phyloP scores from a whole-genome alignment of 2,113 vertebrate genomes.

The Semnornis frantzii region DNA sequence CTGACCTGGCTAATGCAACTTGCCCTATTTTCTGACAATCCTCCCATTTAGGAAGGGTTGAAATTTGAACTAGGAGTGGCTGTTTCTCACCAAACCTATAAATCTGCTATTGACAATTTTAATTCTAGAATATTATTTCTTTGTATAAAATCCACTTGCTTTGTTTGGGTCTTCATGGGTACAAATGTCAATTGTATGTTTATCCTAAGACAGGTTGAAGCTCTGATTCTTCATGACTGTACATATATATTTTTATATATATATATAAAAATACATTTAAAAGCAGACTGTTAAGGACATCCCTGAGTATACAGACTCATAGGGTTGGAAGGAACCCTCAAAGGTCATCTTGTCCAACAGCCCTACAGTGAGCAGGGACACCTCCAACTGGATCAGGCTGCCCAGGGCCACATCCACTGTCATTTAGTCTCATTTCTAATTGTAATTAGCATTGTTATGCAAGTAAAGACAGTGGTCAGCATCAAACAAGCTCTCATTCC shows the following conservation, averaged over 20 bases:
- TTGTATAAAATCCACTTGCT: neutral
- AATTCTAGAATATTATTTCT: neutral
- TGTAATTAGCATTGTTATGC: neutral
- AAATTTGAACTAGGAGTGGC: neutral
- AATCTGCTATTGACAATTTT: neutral
- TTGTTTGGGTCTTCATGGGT: neutral
- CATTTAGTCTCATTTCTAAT: neutral
- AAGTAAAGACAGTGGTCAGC: neutral
- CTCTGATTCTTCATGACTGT: neutral
- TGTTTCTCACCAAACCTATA: neutral
- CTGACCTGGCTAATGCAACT: neutral
- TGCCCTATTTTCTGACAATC: neutral
- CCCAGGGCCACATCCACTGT: neutral
- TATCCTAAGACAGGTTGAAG: neutral
- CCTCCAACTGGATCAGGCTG: no score
- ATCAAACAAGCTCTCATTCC: neutral
- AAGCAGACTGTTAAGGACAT: no score
- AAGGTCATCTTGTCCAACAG: no score
- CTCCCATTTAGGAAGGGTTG: neutral
- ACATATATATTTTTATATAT: no score
- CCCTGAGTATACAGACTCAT: no score
- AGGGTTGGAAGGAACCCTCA: no score
- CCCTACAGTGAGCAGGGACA: no score
- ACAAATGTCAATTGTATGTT: neutral
- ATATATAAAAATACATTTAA: no score